These are phyloP conservation scores for Gari tellinella DNA, from an alignment of 2,888 invertebrate genomes.

Conservation along the genomic window DNA sequence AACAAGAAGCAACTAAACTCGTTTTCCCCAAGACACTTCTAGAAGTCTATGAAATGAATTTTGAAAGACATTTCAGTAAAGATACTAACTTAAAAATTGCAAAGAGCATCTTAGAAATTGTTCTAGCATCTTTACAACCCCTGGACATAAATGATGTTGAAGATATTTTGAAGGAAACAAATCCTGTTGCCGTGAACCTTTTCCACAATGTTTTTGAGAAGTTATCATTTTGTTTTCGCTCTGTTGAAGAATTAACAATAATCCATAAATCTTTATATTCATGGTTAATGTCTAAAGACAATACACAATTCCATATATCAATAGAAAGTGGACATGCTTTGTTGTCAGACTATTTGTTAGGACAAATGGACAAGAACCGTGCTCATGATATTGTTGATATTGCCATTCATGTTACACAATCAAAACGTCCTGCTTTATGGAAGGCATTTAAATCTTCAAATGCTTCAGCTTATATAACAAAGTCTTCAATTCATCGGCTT, in stretches of 20 bases:
- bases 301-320: constrained; percentile 2
- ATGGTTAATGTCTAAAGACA: constrained; percentile 5
- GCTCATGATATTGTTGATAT: constrained; percentile 12
- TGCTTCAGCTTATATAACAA: too few relatives aligned
- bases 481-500: constrained; percentile 10
- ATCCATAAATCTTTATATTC: constrained; percentile 8
- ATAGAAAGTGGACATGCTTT: constrained; percentile 6
- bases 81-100: not conserved
- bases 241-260: not conserved
- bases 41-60: constrained; percentile 18
- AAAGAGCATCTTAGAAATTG: not conserved
- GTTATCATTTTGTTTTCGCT: not conserved
- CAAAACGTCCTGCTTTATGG: not conserved
- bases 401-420: constrained; percentile 9
- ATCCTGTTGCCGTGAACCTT: not conserved
- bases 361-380: not conserved
- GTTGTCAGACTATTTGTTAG: constrained; percentile 7
- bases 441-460: constrained; percentile 4
- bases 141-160: not conserved
- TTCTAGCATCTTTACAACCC: constrained; percentile 8
- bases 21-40: constrained; percentile 1
- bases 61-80: constrained; percentile 6
- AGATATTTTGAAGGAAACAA: not conserved
- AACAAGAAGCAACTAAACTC: not conserved
- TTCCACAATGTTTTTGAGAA: not conserved